Conservation (phyloP, 2,888 invertebrate genomes). For the Hofmannophila pseudospretella region DNA sequence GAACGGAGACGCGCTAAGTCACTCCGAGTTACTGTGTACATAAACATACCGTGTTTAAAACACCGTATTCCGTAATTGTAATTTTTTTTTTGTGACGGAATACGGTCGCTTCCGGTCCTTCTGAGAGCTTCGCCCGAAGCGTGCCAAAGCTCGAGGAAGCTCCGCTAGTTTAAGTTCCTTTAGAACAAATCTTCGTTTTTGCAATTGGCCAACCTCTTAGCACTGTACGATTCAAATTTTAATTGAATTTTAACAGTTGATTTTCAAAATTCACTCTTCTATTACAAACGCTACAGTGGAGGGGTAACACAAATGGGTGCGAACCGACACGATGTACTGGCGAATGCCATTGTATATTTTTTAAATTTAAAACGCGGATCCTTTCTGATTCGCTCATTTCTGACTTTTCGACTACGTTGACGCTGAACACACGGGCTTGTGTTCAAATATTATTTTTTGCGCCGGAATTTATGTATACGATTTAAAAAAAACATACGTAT, state of each 20-base stretch:
- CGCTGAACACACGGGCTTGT: slow-evolving; percentile 55
- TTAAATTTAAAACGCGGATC: slow-evolving; percentile 3
- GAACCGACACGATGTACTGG: slow-evolving; percentile 17
- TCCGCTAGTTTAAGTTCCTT: slow-evolving; percentile 63
- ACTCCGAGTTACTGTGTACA: background rate
- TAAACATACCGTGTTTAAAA: background rate
- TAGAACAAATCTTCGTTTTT: slow-evolving; percentile 79
- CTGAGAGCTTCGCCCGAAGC: slow-evolving; percentile 31
- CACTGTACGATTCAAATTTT: slow-evolving; percentile 67
- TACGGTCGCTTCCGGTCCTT: slow-evolving; percentile 32
- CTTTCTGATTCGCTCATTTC: slow-evolving; percentile 19
- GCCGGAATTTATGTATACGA: slow-evolving; percentile 76
- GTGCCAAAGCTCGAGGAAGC: slow-evolving; percentile 35
- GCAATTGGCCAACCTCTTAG: slow-evolving; percentile 77
- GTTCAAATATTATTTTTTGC: slow-evolving; percentile 60
- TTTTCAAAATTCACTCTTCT: slow-evolving; percentile 36
- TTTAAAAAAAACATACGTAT: slow-evolving; percentile 72
- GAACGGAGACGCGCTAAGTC: background rate
- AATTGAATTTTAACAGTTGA: slow-evolving; percentile 36
- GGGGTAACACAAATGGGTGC: slow-evolving; percentile 68
- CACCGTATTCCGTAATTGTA: slow-evolving; percentile 11
- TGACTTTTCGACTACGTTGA: slow-evolving; percentile 27
- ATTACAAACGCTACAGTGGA: slow-evolving; percentile 63
- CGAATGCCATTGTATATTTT: background rate
- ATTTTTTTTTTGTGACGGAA: slow-evolving; percentile 11